Evolutionary conservation across 2,113 vertebrate species (phyloP).

Genomic region (Lophotis ruficrista): DNA sequence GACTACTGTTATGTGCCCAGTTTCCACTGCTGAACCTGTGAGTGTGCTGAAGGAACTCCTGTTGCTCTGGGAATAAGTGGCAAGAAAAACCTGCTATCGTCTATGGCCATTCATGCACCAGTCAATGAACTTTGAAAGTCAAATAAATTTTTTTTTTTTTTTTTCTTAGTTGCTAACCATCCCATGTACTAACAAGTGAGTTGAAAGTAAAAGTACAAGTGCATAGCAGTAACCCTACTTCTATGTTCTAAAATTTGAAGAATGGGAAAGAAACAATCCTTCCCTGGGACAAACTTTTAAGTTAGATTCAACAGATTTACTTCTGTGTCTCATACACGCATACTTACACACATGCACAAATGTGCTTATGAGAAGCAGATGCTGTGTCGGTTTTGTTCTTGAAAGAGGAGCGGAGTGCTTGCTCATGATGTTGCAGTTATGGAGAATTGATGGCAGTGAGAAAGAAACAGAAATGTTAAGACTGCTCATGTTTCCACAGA

Average conservation of each 20-base stretch:
- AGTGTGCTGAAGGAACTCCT: not conserved
- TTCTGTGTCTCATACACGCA: not conserved
- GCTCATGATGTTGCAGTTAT: not conserved
- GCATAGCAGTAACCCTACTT: not conserved
- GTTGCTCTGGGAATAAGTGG: not conserved
- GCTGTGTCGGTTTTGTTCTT: conserved; percentile 55
- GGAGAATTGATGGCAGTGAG: not conserved
- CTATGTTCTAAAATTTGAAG: not conserved
- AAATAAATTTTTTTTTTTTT: not conserved
- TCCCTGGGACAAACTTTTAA: conserved; percentile 20
- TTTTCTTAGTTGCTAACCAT: not conserved
- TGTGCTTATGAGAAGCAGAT: conserved; percentile 78
- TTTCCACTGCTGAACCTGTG: not conserved
- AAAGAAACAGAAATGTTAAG: not conserved
- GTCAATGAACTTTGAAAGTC: not conserved
- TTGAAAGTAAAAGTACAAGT: not conserved
- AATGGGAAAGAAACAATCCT: not conserved
- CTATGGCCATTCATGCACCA: not conserved
- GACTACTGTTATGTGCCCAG: not conserved
- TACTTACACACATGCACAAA: conserved; percentile 23
- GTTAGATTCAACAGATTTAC: conserved; percentile 62
- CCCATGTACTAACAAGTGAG: not conserved
- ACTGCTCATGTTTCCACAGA: not conserved
- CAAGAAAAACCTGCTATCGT: not conserved
- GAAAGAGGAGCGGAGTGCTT: conserved; percentile 44